Evolutionary conservation across 2,888 invertebrate species (phyloP).

Genomic region (Drosophila anomalata): DNA sequence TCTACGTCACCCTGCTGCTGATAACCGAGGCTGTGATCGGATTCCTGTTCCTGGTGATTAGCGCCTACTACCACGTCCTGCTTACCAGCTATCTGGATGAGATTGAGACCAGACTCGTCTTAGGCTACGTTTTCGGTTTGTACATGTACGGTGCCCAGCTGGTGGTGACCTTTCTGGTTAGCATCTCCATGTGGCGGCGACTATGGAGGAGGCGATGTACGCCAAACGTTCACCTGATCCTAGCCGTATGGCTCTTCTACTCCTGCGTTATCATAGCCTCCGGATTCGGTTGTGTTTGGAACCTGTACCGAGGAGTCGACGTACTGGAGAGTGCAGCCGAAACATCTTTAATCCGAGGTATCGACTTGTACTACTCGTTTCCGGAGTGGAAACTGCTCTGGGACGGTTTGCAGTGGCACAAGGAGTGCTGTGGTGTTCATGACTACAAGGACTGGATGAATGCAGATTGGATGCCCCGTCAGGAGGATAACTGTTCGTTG

Average conservation of each 20-base stretch:
- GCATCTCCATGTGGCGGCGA: constrained; percentile 72
- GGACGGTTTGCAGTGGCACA: constrained; percentile 80
- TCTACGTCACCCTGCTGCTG: constrained; percentile 68
- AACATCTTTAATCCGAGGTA: constrained; percentile 75
- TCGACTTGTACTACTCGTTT: constrained; percentile 80
- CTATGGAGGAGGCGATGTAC: constrained; percentile 74
- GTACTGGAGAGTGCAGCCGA: constrained; percentile 64
- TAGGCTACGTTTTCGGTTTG: constrained; percentile 66
- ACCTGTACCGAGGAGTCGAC: constrained; percentile 57
- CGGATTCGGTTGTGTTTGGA: constrained; percentile 73
- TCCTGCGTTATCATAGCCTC: constrained; percentile 70
- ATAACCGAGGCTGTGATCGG: constrained; percentile 71
- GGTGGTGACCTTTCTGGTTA: constrained; percentile 66
- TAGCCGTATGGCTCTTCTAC: constrained; percentile 77
- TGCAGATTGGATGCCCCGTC: constrained; percentile 76
- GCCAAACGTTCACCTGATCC: constrained; percentile 66
- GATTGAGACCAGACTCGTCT: constrained; percentile 58
- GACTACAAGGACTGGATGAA: constrained; percentile 81
- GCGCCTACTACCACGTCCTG: constrained; percentile 65
- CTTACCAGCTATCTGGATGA: constrained; percentile 68
- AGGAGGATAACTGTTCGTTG: constrained; percentile 7
- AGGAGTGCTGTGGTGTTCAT: constrained; percentile 82
- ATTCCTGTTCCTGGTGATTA: constrained; percentile 63
- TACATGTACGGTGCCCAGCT: constrained; percentile 76
- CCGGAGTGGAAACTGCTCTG: constrained; percentile 83